Conservation (phyloP, 1,140 invertebrate genomes). For the Drosophila triauraria region DNA sequence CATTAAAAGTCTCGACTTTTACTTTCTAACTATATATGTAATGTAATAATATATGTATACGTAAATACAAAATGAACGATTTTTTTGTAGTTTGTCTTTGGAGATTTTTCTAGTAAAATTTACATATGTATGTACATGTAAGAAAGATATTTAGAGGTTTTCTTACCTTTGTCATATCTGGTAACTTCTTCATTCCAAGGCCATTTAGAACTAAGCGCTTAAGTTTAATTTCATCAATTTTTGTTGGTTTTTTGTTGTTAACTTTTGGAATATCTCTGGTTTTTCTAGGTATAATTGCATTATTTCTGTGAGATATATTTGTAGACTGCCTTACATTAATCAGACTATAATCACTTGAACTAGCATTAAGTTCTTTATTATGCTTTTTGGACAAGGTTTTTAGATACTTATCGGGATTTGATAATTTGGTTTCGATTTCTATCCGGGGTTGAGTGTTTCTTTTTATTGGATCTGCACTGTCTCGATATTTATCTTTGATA, state of each 20-base stretch:
- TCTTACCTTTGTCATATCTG: conserved; percentile 75
- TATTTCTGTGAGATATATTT: background rate
- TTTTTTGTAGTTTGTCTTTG: background rate
- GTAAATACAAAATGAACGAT: background rate
- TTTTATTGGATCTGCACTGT: background rate
- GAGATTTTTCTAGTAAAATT: background rate
- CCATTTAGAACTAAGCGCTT: conserved; percentile 65
- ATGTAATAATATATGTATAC: no score
- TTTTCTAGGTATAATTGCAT: conserved; percentile 10
- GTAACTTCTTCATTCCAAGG: conserved; percentile 65
- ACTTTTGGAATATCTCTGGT: conserved; percentile 5
- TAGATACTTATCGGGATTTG: conserved; percentile 3
- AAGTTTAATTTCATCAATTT: conserved; percentile 53
- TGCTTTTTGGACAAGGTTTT: conserved; percentile 2
- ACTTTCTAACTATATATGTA: background rate
- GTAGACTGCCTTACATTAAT: conserved; percentile 60
- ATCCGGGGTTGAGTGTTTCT: conserved; percentile 1
- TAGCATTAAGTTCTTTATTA: conserved; percentile 21
- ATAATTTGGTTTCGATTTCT: conserved; percentile 20
- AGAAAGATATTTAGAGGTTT: background rate
- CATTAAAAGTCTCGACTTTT: background rate
- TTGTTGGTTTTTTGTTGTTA: background rate
- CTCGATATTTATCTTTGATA: background rate
- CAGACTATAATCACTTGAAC: conserved; percentile 62
- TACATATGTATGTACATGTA: background rate